These are phyloP conservation scores for Euplagia quadripunctaria DNA, from an alignment of 2,888 invertebrate genomes.

Conservation along the genomic window DNA sequence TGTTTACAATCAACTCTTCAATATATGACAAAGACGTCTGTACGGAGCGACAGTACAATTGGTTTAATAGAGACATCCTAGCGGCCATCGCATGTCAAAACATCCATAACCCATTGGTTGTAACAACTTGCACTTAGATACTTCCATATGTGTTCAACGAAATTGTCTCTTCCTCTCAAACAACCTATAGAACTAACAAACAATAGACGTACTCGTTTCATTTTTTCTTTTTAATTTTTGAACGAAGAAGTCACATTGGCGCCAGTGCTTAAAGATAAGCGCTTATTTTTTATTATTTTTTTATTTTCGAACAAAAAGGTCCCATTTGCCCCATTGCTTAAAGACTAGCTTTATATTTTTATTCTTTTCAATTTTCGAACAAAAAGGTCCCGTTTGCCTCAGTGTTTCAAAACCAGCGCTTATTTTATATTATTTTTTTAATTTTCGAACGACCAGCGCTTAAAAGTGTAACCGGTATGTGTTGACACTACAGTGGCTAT, in stretches of 20 bases:
- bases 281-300: no score
- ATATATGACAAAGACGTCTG: constrained; percentile 42
- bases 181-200: constrained; percentile 32
- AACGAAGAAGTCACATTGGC: not conserved
- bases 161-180: constrained; percentile 82
- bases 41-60: constrained; percentile 57
- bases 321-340: not conserved
- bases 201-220: constrained; percentile 6
- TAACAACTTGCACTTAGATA: constrained; percentile 70
- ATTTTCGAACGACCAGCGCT: not conserved
- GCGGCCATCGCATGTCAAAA: constrained; percentile 75
- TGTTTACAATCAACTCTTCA: constrained; percentile 19
- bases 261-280: not conserved
- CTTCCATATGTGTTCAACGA: constrained; percentile 71
- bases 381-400: not conserved
- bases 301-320: no score
- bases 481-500: no score
- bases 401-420: not conserved
- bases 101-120: constrained; percentile 71
- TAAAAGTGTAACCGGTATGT: no score
- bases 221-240: not conserved
- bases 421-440: not conserved
- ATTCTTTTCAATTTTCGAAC: not conserved
- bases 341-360: not conserved
- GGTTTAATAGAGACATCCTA: constrained; percentile 78